Evolutionary conservation across 2,113 vertebrate species (phyloP), one percentile per base, ranked within the genome.

Genomic region (Macrotus californicus): DNA sequence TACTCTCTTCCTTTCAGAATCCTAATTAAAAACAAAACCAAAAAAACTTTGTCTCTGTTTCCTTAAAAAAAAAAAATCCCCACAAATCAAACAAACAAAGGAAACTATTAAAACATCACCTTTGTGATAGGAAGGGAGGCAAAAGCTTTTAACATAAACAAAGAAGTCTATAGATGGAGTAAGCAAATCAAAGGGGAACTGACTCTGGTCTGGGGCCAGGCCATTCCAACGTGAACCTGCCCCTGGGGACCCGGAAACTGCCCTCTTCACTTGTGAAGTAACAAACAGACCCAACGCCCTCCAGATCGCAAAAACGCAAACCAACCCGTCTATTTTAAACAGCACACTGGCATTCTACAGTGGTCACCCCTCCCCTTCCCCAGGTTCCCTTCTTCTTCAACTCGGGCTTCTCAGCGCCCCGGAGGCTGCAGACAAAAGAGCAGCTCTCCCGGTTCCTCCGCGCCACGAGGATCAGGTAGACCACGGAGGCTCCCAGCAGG

Each of bases 391-490:
- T 29, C 29, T 6, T 26, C 29, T 7, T 26, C 34, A 0, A 1
- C 59, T 21, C n/a, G 7, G 66, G 7, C 34, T 98, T 97, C 84
- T 97, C 98, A 95, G 98, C 96, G 0, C 98, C 97, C 41, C 67
- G 80, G 0, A 97, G 87, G 97, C 50, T 97, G 97, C 98, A 98
- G 41, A 97, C 86, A 0, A 97, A 75, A 1, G 31, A 88, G 31
- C 95, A 89, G 0, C 56, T 75, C 12, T 90, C 93, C 79, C 83
- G 97, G 94, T 12, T 97, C 89, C 39, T 97, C 36, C 92, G 90
- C 0, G 91, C 94, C 89, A 96, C 8, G 43, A 96, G 83, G 83
- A 97, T 64, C 39, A 98, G 94, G 96, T 91, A 97, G 80, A 97
- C 75, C 43, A 97, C 89, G 21, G 97, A 95, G 26, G 87, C 84